Evolutionary conservation across 2,113 vertebrate species (phyloP), one percentile per base, ranked within the genome.

Genomic region (Thomomys bottae): DNA sequence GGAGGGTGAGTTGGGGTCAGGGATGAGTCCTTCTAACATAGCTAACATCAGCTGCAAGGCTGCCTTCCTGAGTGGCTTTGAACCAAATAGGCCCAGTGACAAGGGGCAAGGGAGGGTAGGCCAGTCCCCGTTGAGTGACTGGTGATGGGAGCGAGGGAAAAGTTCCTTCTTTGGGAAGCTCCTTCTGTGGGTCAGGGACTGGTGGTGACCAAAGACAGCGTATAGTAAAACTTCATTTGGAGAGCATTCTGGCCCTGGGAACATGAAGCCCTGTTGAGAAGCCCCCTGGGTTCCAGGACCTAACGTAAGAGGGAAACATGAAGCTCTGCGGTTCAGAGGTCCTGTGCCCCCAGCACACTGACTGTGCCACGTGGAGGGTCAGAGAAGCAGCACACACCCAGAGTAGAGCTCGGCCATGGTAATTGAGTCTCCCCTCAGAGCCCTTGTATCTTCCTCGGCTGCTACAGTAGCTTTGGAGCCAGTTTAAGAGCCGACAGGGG

Each of bases 1-100:
- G 67, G 99, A 99, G 98, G 99, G 99, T 99, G 96, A 98, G 98
- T 38, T 4, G 34, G 61, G 42, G 17, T 17, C 1, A 17, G 30
- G 20, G 2, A 15, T 8, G 8, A 40, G 76, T 49, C 12, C 15
- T 54, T 15, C 3, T 30, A 32, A 9, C 28, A 3, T 1, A 5
- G 12, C 28, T 40, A 11, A 59, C 6, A 17, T 57, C 11, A 64
- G 59, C 67, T 2, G 3, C 23, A 49, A 36, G 83, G 17, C 34
- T 5, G 3, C n/a, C 36, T 26, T 21, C 26, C 66, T 30, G 11
- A 10, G 12, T 12, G 10, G 32, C 59, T 30, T 49, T 10, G 49
- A 23, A 24, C 67, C 34, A 15, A 4, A 3, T 20, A 2, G 9
- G 12, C 2, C n/a, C 54, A 40, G 15, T 42, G 67, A 26, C 18